Conservation (phyloP, 30 jellyfish, hydroid and myxozoan genomes). For the Morbakka virulenta region DNA sequence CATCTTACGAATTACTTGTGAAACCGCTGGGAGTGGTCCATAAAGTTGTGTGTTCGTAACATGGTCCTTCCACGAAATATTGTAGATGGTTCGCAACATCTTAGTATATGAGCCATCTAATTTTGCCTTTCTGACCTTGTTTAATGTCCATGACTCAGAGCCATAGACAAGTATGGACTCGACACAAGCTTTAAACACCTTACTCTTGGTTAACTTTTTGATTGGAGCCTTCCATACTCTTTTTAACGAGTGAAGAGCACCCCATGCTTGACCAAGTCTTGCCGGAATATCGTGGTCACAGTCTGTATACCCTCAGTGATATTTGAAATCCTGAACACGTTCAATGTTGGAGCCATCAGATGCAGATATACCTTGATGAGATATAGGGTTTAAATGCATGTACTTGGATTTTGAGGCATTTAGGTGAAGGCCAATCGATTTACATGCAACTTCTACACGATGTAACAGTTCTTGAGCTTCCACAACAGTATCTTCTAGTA, state of each 20-base stretch:
- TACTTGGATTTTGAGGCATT: constrained; percentile 6
- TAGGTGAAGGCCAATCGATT: constrained; percentile 9
- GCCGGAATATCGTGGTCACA: neutral
- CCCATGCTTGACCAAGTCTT: neutral
- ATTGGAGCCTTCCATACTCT: neutral
- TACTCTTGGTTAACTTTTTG: neutral
- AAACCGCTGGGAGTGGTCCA: neutral
- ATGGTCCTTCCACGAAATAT: constrained; percentile 18
- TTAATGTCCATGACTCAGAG: neutral
- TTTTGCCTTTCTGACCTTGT: neutral
- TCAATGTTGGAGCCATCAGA: neutral
- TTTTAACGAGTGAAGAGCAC: neutral
- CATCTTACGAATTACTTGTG: neutral
- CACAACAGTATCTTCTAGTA: neutral
- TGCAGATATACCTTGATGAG: neutral
- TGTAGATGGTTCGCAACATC: constrained; percentile 7
- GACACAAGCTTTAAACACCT: neutral
- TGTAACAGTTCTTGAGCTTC: neutral
- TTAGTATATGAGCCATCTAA: constrained; percentile 27
- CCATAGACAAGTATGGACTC: neutral
- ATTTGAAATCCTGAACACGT: neutral
- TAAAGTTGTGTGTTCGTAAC: constrained; percentile 16
- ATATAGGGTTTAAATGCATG: constrained; percentile 1
- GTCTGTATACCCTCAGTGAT: neutral
- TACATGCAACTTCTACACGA: neutral